A percentile compares a stretch with the other conserved stretches of the same genome.
These are phyloP conservation scores for Gymnogyps californianus DNA, from an alignment of 2,113 vertebrate species.

Conservation along the genomic window DNA sequence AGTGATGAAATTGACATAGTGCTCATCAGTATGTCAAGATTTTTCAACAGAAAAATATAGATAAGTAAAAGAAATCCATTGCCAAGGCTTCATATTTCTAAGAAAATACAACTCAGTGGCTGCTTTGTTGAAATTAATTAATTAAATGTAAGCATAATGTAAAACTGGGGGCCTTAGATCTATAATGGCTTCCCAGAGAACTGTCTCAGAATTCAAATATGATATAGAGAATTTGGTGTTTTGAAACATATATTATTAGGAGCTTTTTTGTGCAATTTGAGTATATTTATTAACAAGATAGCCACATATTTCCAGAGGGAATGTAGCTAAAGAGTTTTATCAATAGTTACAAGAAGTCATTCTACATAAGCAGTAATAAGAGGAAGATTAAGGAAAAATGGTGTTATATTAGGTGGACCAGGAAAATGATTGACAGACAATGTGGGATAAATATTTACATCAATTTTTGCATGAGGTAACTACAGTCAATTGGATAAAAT, in stretches of 20 bases:
- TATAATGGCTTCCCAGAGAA: neutral
- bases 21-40: neutral
- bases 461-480: neutral
- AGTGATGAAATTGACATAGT: neutral
- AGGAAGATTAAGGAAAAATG: neutral
- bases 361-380: neutral
- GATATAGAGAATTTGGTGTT: neutral
- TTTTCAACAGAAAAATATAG: neutral
- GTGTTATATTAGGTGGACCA: neutral
- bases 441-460: neutral
- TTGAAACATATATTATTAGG: neutral
- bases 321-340: neutral
- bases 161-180: neutral
- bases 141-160: neutral
- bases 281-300: neutral
- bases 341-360: neutral
- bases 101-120: neutral
- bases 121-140: neutral
- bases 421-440: neutral
- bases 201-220: neutral
- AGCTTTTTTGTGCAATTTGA: neutral
- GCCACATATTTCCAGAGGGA: neutral
- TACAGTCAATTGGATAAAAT: neutral
- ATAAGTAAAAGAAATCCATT: neutral
- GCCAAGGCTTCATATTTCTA: neutral